phyloP scores from a whole-genome alignment of 2,113 vertebrate species.

The Tachysurus vachellii region DNA sequence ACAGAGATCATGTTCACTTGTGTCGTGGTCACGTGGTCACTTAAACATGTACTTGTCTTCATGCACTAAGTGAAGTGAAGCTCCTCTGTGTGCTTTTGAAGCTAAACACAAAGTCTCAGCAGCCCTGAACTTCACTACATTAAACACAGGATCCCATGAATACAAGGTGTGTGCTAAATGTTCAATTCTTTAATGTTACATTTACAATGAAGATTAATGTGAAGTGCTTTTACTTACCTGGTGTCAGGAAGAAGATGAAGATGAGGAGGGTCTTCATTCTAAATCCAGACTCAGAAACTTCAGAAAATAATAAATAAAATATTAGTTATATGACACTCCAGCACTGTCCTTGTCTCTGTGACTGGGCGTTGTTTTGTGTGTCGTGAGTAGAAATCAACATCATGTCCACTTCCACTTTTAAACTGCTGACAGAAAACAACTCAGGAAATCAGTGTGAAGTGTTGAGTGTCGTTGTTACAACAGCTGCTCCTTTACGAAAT shows the following conservation, averaged over 20 bases:
- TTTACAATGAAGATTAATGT: too few species aligned
- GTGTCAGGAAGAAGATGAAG: too few species aligned
- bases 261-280: neutral
- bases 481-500: too few species aligned
- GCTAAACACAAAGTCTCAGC: too few species aligned
- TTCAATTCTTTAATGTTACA: too few species aligned
- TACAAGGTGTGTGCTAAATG: too few species aligned
- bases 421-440: neutral
- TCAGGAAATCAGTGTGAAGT: neutral
- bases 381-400: neutral
- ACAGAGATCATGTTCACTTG: neutral
- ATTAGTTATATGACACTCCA: neutral
- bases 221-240: too few species aligned
- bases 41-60: neutral
- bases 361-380: neutral
- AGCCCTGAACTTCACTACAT: too few species aligned
- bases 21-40: neutral
- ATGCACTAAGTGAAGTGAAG: too few species aligned
- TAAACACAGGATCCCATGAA: too few species aligned
- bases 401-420: neutral
- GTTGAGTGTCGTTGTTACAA: neutral
- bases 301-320: neutral
- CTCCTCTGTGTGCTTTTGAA: too few species aligned
- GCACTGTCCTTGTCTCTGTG: neutral
- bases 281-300: neutral